These are phyloP conservation scores for Mesorhabditis sp. DNA, from an alignment of 2,888 invertebrate genomes.

Conservation along the genomic window DNA sequence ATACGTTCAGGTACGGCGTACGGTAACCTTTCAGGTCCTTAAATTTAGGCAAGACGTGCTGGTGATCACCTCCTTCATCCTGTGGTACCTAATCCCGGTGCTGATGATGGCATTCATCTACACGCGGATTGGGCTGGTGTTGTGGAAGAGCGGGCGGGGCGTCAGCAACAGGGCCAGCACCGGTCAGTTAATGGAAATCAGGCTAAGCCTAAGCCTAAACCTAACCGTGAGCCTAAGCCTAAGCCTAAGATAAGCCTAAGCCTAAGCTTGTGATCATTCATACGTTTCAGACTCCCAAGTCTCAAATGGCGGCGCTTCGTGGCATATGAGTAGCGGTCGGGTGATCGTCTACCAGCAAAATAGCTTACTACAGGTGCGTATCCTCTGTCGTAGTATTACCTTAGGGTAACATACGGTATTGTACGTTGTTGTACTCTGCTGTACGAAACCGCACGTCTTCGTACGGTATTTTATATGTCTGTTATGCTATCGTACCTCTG, in stretches of 20 bases:
- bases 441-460: too few relatives aligned
- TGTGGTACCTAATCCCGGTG: conserved; percentile 78
- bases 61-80: conserved; percentile 71
- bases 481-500: too few relatives aligned
- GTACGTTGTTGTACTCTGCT: too few relatives aligned
- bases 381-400: neutral
- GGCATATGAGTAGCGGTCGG: conserved; percentile 36
- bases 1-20: neutral
- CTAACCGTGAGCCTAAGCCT: too few relatives aligned
- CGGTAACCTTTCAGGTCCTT: neutral
- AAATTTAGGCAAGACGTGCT: conserved; percentile 23
- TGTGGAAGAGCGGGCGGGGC: conserved; percentile 68
- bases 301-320: conserved; percentile 19
- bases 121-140: conserved; percentile 76
- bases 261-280: too few relatives aligned
- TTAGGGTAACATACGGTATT: too few relatives aligned
- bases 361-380: conserved; percentile 23
- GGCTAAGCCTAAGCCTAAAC: too few relatives aligned
- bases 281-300: conserved; percentile 22
- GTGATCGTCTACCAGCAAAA: conserved; percentile 30
- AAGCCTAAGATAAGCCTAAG: too few relatives aligned
- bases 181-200: neutral
- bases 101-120: conserved; percentile 76
- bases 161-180: neutral
- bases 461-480: too few relatives aligned